Conservation (phyloP, 30 jellyfish, hydroid and myxozoan genomes). For the Rhopilema esculentum region DNA sequence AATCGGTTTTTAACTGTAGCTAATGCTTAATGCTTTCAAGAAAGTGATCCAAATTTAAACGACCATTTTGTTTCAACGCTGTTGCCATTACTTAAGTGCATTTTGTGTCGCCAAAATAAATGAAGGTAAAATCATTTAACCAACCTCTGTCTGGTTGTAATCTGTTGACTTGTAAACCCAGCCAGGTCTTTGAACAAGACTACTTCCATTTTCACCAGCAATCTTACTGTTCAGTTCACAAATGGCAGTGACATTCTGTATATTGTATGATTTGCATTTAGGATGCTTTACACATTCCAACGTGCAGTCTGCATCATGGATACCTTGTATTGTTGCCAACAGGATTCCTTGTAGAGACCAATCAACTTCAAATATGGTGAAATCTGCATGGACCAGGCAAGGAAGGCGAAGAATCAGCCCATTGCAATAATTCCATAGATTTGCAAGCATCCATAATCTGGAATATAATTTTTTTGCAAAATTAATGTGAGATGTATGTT, state of each 20-base stretch:
- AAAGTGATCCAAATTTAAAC: too few relatives aligned
- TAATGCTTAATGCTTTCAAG: too few relatives aligned
- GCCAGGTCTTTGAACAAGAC: neutral
- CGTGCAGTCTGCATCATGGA: neutral
- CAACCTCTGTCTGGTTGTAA: neutral
- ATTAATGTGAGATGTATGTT: too few relatives aligned
- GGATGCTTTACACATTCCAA: neutral
- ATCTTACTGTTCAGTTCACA: conserved; percentile 8
- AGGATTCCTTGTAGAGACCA: neutral
- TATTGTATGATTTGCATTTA: conserved; percentile 8
- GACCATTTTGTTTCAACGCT: too few relatives aligned
- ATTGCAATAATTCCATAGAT: too few relatives aligned
- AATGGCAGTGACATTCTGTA: neutral
- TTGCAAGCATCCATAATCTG: too few relatives aligned
- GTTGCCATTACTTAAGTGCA: too few relatives aligned
- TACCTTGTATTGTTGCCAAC: neutral
- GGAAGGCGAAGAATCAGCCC: conserved; percentile 15
- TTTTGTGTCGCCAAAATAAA: neutral
- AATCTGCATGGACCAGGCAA: conserved; percentile 8
- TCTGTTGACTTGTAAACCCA: conserved; percentile 10
- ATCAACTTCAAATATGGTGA: neutral
- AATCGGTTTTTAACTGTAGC: too few relatives aligned
- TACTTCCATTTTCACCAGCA: neutral
- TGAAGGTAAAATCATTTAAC: neutral
- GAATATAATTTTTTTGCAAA: too few relatives aligned